Evolutionary conservation across 2,113 vertebrate species (phyloP), one percentile per base, ranked within the genome.

Genomic region (Hassar affinis): DNA sequence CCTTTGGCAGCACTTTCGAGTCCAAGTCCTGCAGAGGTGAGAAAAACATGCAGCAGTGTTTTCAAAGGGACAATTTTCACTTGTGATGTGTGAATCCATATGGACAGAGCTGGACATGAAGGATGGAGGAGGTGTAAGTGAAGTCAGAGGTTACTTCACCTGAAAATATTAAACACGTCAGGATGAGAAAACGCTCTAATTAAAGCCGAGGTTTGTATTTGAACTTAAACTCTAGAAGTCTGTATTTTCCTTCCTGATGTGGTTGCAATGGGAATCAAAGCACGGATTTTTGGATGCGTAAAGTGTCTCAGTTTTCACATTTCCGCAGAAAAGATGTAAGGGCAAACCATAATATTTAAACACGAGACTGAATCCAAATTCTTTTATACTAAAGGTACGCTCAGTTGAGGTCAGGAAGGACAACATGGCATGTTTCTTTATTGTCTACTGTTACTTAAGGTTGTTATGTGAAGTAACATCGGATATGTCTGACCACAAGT

Each of bases 31-130:
- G 85, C 85, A 17, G 86, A 90, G 92, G 90, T 90, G 91, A 92
- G 89, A 91, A 86, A 86, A 80, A 69, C 84, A 90, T 84, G 85
- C 88, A 90, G 90, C 90, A 81, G 87, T 86, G 88, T 91, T 84
- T 86, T 59, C 51, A 86, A 52, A 89, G 85, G 51, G 89, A 87
- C 85, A 79, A 89, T 91, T 91, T 89, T 78, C 89, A 82, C 81
- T 64, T 86, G 88, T 84, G 82, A 85, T 81, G 87, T 74, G 61
- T 88, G 90, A 86, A 90, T 86, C 82, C 84, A 72, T 90, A 69
- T 82, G 56, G 49, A 89, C 82, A 10, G 30, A 51, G 52, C 74
- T 66, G 22, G 56, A 30, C 51, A 10, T 18, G 18, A 5, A 82
- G 66, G 17, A 18, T 10, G 22, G 64, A 57, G 22, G 38, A 35